Percentiles rank a stretch among this genome's conserved stretches.
Conservation (phyloP, 37 sponge, comb jelly and placozoan species). For the Amphimedon queenslandica region DNA sequence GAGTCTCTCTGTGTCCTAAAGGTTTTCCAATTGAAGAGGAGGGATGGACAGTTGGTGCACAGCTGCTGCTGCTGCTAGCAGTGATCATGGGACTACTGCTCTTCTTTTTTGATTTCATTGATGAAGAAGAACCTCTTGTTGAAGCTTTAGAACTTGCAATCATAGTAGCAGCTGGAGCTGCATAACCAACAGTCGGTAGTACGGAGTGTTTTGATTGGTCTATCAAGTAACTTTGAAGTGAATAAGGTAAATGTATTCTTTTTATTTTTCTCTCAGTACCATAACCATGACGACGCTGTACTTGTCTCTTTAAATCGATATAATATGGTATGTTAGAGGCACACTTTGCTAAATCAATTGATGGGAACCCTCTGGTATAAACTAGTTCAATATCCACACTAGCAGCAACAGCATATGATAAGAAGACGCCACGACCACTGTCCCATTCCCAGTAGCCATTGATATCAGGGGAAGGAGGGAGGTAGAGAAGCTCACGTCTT, state of each 20-base stretch:
- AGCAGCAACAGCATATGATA: constrained; percentile 36
- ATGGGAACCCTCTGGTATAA: not conserved
- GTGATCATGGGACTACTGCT: not conserved
- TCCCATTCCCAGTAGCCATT: constrained; percentile 65
- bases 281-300: constrained; percentile 57
- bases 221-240: constrained; percentile 24
- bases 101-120: not conserved
- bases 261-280: constrained; percentile 36
- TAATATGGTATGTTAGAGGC: constrained; percentile 56
- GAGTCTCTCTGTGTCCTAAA: too few species aligned
- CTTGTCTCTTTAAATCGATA: constrained; percentile 36
- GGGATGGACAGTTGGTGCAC: too few species aligned
- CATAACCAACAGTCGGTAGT: not conserved
- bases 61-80: too few species aligned
- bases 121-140: not conserved
- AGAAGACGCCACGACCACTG: constrained; percentile 19
- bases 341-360: constrained; percentile 23
- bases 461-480: constrained; percentile 36
- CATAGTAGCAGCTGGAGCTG: not conserved
- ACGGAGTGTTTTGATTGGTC: not conserved
- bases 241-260: constrained; percentile 17
- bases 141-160: not conserved
- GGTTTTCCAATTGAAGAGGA: too few species aligned
- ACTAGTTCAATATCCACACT: constrained; percentile 59
- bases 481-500: too few species aligned